Percentiles rank a stretch among this genome's conserved stretches.
These are phyloP conservation scores for Linnaemya vulpina DNA, from an alignment of 2,888 invertebrate genomes.

Conservation along the genomic window DNA sequence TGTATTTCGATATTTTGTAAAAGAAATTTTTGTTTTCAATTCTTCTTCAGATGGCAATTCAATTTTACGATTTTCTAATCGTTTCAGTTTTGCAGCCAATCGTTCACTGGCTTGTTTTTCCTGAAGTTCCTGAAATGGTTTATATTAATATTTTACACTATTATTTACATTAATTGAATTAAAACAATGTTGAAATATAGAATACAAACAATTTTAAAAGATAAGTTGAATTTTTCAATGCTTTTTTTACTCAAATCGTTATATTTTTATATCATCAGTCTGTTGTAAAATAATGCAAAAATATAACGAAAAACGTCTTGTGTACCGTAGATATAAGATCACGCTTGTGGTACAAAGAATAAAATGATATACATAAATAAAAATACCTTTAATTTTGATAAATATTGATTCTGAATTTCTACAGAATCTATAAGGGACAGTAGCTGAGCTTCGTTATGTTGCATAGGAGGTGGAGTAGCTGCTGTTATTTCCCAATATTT, in stretches of 20 bases:
- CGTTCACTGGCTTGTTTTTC: conserved; percentile 80
- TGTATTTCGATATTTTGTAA: conserved; percentile 76
- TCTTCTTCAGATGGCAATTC: conserved; percentile 74
- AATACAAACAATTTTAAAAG: not conserved
- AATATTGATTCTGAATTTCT: conserved; percentile 78
- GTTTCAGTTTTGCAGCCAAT: conserved; percentile 74
- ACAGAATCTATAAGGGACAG: conserved; percentile 80
- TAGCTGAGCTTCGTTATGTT: conserved; percentile 77
- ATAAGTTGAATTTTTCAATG: no score
- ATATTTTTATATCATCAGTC: no score
- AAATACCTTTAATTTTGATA: conserved; percentile 78
- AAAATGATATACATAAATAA: no score
- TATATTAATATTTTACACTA: not conserved
- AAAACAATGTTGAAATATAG: not conserved
- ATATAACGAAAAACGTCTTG: no score
- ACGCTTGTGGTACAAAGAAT: no score
- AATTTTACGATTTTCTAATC: conserved; percentile 66
- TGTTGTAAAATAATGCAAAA: no score
- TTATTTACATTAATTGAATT: not conserved
- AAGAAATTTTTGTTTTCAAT: conserved; percentile 76
- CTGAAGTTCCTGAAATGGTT: conserved; percentile 76
- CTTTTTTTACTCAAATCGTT: no score
- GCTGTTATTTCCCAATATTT: conserved; percentile 82
- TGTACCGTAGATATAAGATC: no score
- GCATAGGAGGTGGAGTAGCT: conserved; percentile 81